Conservation (phyloP, 1,140 invertebrate genomes). For the Proctacanthus coquilletti region DNA sequence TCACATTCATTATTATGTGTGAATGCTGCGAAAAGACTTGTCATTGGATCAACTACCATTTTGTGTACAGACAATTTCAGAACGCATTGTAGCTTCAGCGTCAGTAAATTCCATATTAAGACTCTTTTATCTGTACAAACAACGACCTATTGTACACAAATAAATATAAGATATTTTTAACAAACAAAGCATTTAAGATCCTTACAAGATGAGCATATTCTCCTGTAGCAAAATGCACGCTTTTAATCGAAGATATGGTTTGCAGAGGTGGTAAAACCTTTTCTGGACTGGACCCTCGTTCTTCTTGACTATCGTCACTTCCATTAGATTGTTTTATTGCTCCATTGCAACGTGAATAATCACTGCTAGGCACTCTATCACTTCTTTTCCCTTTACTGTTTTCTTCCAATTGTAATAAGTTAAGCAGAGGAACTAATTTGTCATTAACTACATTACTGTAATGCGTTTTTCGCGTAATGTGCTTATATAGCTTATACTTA, state of each 20-base stretch:
- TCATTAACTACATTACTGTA: conserved; percentile 11
- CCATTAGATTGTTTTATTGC: conserved; percentile 1
- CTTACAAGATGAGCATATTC: conserved; percentile 45
- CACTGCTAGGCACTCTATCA: background rate
- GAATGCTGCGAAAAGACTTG: conserved; percentile 48
- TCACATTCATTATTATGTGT: conserved; percentile 43
- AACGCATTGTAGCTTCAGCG: conserved; percentile 35
- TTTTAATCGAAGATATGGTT: conserved; percentile 24
- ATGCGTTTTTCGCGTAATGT: conserved; percentile 9
- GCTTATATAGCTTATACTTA: conserved; percentile 14
- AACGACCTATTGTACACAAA: conserved; percentile 30
- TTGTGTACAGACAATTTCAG: conserved; percentile 33
- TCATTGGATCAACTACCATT: conserved; percentile 44
- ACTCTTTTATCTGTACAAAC: conserved; percentile 37
- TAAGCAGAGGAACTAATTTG: conserved; percentile 17
- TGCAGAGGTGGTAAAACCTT: conserved; percentile 9
- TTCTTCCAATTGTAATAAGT: conserved; percentile 14
- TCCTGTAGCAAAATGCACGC: conserved; percentile 44
- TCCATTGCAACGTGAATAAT: conserved; percentile 4
- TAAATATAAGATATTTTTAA: background rate
- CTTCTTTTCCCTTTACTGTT: conserved; percentile 7
- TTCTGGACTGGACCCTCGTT: no score
- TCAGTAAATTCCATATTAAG: conserved; percentile 56
- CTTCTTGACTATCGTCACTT: background rate
- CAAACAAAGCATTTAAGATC: conserved; percentile 2